Evolutionary conservation across 1,140 invertebrate species (phyloP), one percentile per base, ranked within the genome.

Genomic region (Rhizoglyphus robini): DNA sequence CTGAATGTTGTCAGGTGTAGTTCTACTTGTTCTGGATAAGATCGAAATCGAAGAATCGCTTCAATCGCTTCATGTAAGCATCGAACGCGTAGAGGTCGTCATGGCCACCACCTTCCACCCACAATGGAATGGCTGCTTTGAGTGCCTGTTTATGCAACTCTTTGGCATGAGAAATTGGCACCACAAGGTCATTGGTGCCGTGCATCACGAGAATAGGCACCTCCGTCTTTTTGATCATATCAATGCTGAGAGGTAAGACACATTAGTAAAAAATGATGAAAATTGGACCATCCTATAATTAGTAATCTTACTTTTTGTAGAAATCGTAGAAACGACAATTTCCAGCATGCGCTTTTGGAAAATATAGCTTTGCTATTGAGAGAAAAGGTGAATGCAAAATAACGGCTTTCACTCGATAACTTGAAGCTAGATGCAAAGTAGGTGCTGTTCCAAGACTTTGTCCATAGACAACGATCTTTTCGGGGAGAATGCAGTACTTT

Each of bases 111-210:
- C 91, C 90, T 86, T 94, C 74, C 23, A 99, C 91, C 94, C 95
- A 99, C 60, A 99, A 82, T 32, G 96, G 96, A 75, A 98, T 94
- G 1, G 99, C 95, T 57, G 93, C 88, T 74, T 88, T 82, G 8
- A 92, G 92, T 11, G 20, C 13, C 72, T 88, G 84, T 77, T 99
- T 93, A 76, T 97, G 96, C 72, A 99, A 97, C 48, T 91, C 90
- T 58, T 96, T 81, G 57, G 96, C 96, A 79, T 99, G 96, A 58
- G 89, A 94, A 77, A 99, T 96, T 79, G 97, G 92, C 74, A 99
- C 97, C 48, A 99, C 94, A 80, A 98, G 95, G 79, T 99, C 96
- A 76, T 98, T 93, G 65, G 94, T 99, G 72, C 96, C 96, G 79
- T 99, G 96, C 75, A 99, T 99, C 8, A 99, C 92, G 71, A 99